phyloP scores from a whole-genome alignment of 2,888 invertebrate genomes.

The Xestia sexstrigata region DNA sequence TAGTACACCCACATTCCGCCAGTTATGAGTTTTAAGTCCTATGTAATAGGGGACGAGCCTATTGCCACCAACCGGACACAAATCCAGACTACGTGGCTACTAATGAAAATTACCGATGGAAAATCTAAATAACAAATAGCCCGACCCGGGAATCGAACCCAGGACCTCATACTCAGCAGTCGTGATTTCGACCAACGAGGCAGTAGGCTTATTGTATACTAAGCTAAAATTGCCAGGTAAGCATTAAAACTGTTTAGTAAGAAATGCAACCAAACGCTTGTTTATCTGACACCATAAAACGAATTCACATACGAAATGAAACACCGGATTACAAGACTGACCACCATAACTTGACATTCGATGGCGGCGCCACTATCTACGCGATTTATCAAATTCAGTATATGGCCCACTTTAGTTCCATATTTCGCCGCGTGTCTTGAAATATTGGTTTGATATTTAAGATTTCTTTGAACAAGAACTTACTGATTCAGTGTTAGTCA shows the following conservation, averaged over 20 bases:
- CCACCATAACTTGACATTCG: neutral
- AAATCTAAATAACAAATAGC: too few species aligned
- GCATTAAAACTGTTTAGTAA: neutral
- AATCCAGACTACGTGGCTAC: too few species aligned
- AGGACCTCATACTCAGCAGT: too few species aligned
- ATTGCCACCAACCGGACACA: too few species aligned
- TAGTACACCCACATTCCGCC: too few species aligned
- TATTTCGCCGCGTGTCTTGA: neutral
- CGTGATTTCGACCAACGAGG: too few species aligned
- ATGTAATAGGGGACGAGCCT: too few species aligned
- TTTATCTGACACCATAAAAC: conserved; percentile 22
- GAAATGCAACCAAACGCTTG: conserved; percentile 36
- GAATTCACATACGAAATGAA: conserved; percentile 37
- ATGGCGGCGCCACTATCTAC: conserved; percentile 24
- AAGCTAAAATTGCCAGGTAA: neutral
- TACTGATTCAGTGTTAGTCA: conserved; percentile 53
- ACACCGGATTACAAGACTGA: conserved; percentile 9
- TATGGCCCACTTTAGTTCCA: conserved; percentile 2
- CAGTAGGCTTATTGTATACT: too few species aligned
- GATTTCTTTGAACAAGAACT: conserved; percentile 44
- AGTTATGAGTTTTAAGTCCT: too few species aligned
- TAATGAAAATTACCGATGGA: too few species aligned
- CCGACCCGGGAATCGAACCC: too few species aligned
- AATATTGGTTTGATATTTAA: neutral
- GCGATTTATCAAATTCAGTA: neutral